Conservation (phyloP, 2,888 invertebrate genomes). For the Lithosia quadra region DNA sequence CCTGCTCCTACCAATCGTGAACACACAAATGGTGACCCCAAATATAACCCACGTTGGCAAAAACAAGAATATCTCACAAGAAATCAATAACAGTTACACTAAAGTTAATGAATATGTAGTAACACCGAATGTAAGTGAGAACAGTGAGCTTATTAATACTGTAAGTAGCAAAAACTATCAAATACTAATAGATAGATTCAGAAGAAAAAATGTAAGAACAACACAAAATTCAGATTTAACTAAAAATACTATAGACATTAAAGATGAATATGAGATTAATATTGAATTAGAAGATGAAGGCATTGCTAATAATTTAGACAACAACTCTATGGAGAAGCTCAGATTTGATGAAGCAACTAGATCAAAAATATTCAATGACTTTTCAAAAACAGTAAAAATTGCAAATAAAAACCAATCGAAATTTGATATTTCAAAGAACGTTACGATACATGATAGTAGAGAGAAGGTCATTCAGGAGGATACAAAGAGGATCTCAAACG, state of each 20-base stretch:
- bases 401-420: slow-evolving; percentile 41
- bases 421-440: slow-evolving; percentile 25
- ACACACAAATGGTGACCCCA: slow-evolving; percentile 67
- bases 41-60: slow-evolving; percentile 34
- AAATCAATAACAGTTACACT: slow-evolving; percentile 31
- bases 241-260: slow-evolving; percentile 28
- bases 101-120: slow-evolving; percentile 38
- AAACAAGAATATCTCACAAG: slow-evolving; percentile 34
- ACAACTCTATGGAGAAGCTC: slow-evolving; percentile 73
- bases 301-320: slow-evolving; percentile 41
- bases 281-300: slow-evolving; percentile 43
- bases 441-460: slow-evolving; percentile 26
- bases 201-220: slow-evolving; percentile 65
- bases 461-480: slow-evolving; percentile 29
- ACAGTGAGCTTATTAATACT: slow-evolving; percentile 49
- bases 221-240: slow-evolving; percentile 13
- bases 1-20: slow-evolving; percentile 61
- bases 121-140: slow-evolving; percentile 35
- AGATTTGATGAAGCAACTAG: slow-evolving; percentile 75
- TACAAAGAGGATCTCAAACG: slow-evolving; percentile 49
- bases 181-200: slow-evolving; percentile 69
- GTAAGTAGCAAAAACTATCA: slow-evolving; percentile 65
- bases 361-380: slow-evolving; percentile 76
- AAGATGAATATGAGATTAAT: slow-evolving; percentile 41
- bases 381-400: slow-evolving; percentile 77